phyloP scores from a whole-genome alignment of 2,113 vertebrate genomes.

The Tichodroma muraria region DNA sequence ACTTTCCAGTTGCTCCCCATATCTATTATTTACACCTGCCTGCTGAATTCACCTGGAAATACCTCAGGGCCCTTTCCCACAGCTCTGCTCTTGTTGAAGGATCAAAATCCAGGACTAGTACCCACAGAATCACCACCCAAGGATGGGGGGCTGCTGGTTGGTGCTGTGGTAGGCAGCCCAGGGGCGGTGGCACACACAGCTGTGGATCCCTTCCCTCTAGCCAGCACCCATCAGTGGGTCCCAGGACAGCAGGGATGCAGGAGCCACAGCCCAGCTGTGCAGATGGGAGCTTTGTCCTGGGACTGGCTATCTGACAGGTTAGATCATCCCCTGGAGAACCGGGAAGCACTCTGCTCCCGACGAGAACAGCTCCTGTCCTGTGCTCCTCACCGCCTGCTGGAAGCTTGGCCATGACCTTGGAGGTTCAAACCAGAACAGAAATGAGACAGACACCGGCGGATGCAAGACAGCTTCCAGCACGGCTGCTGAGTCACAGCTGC shows the following conservation, averaged over 20 bases:
- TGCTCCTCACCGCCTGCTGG: background rate
- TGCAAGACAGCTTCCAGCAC: background rate
- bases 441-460: fast-evolving
- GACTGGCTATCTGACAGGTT: background rate
- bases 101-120: background rate
- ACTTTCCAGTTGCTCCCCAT: background rate
- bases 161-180: background rate
- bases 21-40: background rate
- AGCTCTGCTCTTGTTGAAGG: background rate
- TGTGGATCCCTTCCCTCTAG: background rate
- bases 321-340: background rate
- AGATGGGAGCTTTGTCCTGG: background rate
- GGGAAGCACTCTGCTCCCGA: background rate
- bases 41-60: background rate
- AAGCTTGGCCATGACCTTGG: background rate
- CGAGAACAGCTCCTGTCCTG: background rate
- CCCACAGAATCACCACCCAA: background rate
- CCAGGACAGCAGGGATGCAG: background rate
- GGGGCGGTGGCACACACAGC: background rate
- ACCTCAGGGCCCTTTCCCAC: background rate
- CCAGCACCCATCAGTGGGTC: background rate
- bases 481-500: background rate
- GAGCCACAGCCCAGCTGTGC: background rate
- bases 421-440: background rate
- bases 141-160: background rate